phyloP scores from a whole-genome alignment of 2,113 vertebrate species.

The Leucosticte australis region DNA sequence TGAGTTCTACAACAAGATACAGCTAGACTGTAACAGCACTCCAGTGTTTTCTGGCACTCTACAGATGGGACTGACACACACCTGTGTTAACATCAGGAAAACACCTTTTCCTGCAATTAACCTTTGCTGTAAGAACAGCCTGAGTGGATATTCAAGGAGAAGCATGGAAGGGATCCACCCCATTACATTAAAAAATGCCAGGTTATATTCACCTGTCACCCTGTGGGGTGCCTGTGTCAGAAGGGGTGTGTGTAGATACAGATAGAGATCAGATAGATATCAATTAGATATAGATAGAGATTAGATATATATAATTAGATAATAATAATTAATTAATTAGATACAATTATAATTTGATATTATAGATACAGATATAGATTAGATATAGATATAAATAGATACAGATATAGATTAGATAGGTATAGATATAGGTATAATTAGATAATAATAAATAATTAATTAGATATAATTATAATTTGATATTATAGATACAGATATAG shows the following conservation, averaged over 20 bases:
- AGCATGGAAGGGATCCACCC: not conserved
- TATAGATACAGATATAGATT: too few species aligned
- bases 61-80: not conserved
- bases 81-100: not conserved
- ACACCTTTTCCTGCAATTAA: conserved; percentile 4
- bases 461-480: too few species aligned
- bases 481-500: too few species aligned
- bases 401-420: not conserved
- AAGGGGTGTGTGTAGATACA: not conserved
- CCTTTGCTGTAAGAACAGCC: not conserved
- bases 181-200: fast-evolving
- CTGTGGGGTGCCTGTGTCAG: not conserved
- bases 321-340: too few species aligned
- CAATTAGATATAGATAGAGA: not conserved
- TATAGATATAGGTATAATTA: not conserved
- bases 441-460: too few species aligned
- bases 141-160: not conserved
- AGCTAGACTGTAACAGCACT: not conserved
- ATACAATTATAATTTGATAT: too few species aligned
- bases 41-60: not conserved
- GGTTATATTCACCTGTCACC: not conserved
- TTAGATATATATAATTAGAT: not conserved
- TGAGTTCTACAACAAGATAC: not conserved
- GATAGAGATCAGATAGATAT: not conserved
- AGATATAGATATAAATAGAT: not conserved